Base-by-base conservation (phyloP, 1,140 invertebrate species). In the Dreissena rostriformis region DNA sequence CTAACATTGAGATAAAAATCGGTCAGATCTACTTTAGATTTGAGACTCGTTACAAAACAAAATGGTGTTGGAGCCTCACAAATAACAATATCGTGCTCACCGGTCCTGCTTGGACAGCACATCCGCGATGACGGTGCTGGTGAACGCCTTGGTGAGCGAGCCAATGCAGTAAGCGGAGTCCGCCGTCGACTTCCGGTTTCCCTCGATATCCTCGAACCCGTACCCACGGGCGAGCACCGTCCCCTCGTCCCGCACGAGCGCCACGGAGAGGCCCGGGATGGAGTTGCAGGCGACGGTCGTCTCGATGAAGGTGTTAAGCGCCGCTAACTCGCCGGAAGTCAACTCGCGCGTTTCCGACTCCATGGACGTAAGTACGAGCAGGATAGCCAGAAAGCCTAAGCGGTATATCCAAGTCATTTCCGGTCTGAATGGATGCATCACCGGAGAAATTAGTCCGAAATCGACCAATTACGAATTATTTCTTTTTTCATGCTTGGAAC, bases 141-240 rank as follows among this genome's bases (percentile, higher is more conserved):
- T 84, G 51, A 84, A 84, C 14, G 82, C 82, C 51, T 84, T 84
- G 2, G 82, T 84, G n/a, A 84, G 51, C 10, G 82, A 84, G 49
- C 82, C 82, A 8, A 84, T 78, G 66, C 82, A 84, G 22, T 77
- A 84, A 22, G 76, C 29, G 10, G 82, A 57, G 26, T 84, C 73
- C 24, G 71, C 68, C 53, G 74, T 84, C 4, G 74, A 73, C 57
- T 84, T 76, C 5, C 12, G 67, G n/a, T 29, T 22, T 15, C 51
- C 28, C 71, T 57, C 75, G 28, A 84, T 77, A 63, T 84, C 74
- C 0, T 65, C 51, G 52, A 39, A 61, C 19, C 82, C 82, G 49
- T 77, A 84, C 24, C 82, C 82, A 10, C 75, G 65, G 15, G 82
- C 57, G 29, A 77, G 77, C 49, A 84, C 11, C 29, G 76, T 49